A percentile compares a stretch with the other conserved stretches of the same genome.
Evolutionary conservation across 2,797 vertebrate genomes (phyloP).

Genomic region (Chaetophractus vellerosus): DNA sequence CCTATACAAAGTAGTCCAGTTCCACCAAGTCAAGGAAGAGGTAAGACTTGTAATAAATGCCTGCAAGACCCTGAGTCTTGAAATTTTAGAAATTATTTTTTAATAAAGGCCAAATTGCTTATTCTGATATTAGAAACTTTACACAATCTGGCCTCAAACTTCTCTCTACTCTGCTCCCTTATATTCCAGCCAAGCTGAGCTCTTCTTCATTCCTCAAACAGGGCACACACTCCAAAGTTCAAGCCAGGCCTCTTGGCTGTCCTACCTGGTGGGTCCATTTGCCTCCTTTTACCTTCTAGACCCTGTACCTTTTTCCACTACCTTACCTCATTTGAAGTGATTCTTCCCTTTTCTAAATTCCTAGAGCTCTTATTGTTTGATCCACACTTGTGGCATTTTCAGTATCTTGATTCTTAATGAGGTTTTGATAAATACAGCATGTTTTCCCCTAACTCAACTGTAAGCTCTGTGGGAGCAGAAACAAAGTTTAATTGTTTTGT

Average conservation of each 20-base stretch:
- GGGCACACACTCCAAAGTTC: not conserved
- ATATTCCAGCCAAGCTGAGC: not conserved
- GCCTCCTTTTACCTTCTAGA: not conserved
- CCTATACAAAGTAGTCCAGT: constrained; percentile 91
- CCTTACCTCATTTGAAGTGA: not conserved
- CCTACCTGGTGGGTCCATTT: not conserved
- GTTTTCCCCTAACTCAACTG: not conserved
- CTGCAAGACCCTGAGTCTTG: not conserved
- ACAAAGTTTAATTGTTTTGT: not conserved
- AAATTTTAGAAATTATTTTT: not conserved
- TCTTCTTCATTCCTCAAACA: not conserved
- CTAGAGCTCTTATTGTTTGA: not conserved
- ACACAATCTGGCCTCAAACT: not conserved
- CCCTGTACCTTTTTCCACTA: not conserved
- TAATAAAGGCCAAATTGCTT: not conserved
- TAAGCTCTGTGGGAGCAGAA: constrained; percentile 13
- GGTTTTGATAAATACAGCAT: not conserved
- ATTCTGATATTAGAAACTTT: not conserved
- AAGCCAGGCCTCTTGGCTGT: not conserved
- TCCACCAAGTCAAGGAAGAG: constrained; percentile 92
- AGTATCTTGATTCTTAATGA: constrained; percentile 24
- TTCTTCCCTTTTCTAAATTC: not conserved
- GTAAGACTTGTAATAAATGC: constrained; percentile 85
- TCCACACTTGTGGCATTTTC: not conserved
- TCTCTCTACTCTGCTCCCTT: not conserved